These are phyloP conservation scores for Antigone vipio DNA, from an alignment of 2,113 vertebrate genomes.

Conservation along the genomic window DNA sequence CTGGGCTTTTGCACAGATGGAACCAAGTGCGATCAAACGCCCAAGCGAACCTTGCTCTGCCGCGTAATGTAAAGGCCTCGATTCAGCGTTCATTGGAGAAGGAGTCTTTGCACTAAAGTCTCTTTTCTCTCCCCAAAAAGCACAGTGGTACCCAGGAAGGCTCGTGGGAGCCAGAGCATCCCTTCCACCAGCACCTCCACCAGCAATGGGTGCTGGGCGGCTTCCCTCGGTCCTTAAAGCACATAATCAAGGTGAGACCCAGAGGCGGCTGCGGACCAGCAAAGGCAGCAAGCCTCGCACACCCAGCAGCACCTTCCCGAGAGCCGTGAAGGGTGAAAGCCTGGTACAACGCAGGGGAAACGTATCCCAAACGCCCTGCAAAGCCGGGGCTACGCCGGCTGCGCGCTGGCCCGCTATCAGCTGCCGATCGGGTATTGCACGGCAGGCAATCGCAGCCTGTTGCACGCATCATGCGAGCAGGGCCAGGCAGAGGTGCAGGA, in stretches of 20 bases:
- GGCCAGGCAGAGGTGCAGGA: not conserved
- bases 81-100: fast-evolving
- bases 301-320: not conserved
- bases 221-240: not conserved
- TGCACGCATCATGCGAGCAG: not conserved
- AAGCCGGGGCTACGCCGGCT: fast-evolving
- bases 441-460: not conserved
- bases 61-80: fast-evolving
- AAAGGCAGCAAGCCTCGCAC: not conserved
- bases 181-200: not conserved
- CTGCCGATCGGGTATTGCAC: not conserved
- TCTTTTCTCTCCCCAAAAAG: not conserved
- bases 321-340: fast-evolving
- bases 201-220: fast-evolving
- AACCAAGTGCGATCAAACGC: not conserved
- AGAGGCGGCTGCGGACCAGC: fast-evolving
- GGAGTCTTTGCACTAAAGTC: not conserved
- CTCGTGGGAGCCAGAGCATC: not conserved
- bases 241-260: fast-evolving
- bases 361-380: fast-evolving
- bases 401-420: fast-evolving
- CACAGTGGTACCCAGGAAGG: fast-evolving
- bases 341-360: fast-evolving
- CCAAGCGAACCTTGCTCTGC: not conserved
- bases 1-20: not conserved